phyloP scores from a whole-genome alignment of 1,140 invertebrate genomes.

The Penaeus japonicus region DNA sequence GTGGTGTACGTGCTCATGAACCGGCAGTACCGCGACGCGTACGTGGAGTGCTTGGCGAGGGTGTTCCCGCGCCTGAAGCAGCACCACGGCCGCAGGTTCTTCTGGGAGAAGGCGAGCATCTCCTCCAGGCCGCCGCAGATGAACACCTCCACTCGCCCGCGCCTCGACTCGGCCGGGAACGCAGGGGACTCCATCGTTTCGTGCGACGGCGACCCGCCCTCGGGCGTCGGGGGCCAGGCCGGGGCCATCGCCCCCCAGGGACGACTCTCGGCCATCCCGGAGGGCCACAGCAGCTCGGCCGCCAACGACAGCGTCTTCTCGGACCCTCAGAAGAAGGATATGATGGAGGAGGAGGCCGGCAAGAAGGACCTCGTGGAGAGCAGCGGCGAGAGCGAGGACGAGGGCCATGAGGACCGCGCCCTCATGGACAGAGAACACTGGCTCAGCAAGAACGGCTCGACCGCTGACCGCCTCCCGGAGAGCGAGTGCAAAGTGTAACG shows the following conservation, averaged over 20 bases:
- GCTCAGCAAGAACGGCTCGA: no score
- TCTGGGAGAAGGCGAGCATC: conserved; percentile 44
- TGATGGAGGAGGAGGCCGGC: neutral
- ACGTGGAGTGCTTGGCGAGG: conserved; percentile 37
- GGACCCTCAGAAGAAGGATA: conserved; percentile 9
- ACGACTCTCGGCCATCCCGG: conserved; percentile 32
- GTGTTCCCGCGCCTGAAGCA: conserved; percentile 35
- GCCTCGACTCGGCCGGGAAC: no score
- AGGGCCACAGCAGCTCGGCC: conserved; percentile 43
- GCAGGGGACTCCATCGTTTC: neutral
- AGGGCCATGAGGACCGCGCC: neutral
- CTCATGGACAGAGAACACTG: no score
- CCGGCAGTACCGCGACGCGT: conserved; percentile 49
- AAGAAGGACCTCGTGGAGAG: neutral
- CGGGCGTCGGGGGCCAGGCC: neutral
- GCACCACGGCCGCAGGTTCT: conserved; percentile 42
- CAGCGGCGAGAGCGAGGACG: neutral
- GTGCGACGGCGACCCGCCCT: neutral
- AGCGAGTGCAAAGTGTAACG: no score
- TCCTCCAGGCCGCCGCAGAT: conserved; percentile 25
- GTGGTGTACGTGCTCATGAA: conserved; percentile 50
- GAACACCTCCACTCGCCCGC: neutral
- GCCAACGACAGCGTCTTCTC: conserved; percentile 47
- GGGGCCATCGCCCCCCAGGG: neutral
- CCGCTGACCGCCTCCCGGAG: no score